Percentiles rank a stretch among this genome's conserved stretches.
phyloP scores from a whole-genome alignment of 2,113 vertebrate genomes.

The Sinocyclocheilus anophthalmus region DNA sequence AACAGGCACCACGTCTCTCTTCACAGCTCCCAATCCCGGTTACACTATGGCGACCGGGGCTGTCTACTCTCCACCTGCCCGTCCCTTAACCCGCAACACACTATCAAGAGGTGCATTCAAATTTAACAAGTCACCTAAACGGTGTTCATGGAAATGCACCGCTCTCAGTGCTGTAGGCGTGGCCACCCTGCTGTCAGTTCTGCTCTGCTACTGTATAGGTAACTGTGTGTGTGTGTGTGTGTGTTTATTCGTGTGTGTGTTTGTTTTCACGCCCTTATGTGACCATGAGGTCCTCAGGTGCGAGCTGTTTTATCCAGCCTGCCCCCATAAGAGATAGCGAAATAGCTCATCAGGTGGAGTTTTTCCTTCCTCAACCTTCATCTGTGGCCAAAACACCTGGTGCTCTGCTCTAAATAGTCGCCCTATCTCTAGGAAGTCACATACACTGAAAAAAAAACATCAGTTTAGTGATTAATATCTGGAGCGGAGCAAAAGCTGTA shows the following conservation, averaged over 20 bases:
- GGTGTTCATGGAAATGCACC: constrained; percentile 98
- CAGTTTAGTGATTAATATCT: constrained; percentile 41
- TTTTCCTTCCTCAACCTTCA: constrained; percentile 69
- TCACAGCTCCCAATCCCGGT: constrained; percentile 92
- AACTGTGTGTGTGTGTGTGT: constrained; percentile 61
- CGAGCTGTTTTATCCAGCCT: constrained; percentile 58
- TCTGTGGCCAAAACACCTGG: constrained; percentile 70
- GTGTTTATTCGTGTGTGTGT: constrained; percentile 52
- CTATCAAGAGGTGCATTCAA: constrained; percentile 97
- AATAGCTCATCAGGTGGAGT: constrained; percentile 65
- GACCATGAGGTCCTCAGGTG: constrained; percentile 63
- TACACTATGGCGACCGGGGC: constrained; percentile 99
- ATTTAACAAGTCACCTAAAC: constrained; percentile 97
- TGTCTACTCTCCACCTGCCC: constrained; percentile 94
- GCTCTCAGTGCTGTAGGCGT: constrained; percentile 93
- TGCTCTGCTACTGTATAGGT: constrained; percentile 98
- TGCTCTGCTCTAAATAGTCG: constrained; percentile 65
- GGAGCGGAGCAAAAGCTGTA: background rate
- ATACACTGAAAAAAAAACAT: constrained; percentile 4
- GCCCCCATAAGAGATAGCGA: constrained; percentile 35
- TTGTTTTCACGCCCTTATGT: background rate
- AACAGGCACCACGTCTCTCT: constrained; percentile 95
- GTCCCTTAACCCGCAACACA: constrained; percentile 92
- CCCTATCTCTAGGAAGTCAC: constrained; percentile 39
- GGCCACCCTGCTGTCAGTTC: constrained; percentile 90